Evolutionary conservation across 2,113 vertebrate species (phyloP).

Genomic region (Centropus unirufus): DNA sequence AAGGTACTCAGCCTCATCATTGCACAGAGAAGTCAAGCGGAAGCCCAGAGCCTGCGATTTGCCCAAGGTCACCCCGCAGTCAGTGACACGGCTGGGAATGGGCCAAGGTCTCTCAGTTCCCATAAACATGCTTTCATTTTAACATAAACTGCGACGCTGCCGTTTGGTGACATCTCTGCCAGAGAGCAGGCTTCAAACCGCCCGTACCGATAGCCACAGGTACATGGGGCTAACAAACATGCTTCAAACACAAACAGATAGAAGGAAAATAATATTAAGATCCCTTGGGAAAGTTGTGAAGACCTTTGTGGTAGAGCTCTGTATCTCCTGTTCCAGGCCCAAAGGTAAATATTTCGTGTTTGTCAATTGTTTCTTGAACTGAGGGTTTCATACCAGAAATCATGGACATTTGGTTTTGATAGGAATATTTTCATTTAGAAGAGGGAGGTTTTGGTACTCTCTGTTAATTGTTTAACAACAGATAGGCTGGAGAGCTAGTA

Average conservation of each 20-base stretch:
- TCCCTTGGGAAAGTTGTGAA: background rate
- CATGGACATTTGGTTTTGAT: background rate
- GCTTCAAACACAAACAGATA: background rate
- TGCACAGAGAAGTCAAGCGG: background rate
- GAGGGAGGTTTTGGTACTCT: background rate
- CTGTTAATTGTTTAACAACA: constrained; percentile 28
- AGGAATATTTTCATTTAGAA: constrained; percentile 23
- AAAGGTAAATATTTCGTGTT: constrained; percentile 41
- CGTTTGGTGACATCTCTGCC: background rate
- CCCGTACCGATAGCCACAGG: background rate
- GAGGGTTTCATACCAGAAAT: constrained; percentile 9
- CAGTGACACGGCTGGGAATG: background rate
- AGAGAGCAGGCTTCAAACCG: background rate
- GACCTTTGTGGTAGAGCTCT: background rate
- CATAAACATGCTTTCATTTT: background rate
- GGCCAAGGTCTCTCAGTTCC: background rate
- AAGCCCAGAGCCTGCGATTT: background rate
- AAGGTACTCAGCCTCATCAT: background rate
- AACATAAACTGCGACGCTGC: background rate
- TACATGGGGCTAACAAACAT: background rate
- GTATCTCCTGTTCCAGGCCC: background rate
- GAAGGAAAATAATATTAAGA: background rate
- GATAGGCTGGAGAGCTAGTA: background rate
- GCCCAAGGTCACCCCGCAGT: background rate
- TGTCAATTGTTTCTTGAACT: background rate